These are phyloP conservation scores for Macaca mulatta DNA, from an alignment of 2,113 vertebrate species.

Conservation along the genomic window DNA sequence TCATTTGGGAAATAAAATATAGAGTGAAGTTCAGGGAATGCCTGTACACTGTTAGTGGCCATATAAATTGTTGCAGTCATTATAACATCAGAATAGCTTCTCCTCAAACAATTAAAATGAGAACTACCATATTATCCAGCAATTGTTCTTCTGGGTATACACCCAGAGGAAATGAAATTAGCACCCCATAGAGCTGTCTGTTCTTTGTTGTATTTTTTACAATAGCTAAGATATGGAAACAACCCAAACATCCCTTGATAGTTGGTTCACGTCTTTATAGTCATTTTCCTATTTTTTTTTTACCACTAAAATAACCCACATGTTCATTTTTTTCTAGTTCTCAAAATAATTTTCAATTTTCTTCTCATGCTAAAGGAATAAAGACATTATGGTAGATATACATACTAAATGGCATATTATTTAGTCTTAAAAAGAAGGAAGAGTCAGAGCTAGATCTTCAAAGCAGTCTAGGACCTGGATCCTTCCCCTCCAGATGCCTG, in stretches of 20 bases:
- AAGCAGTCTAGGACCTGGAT: rapidly evolving
- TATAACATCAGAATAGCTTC: not conserved
- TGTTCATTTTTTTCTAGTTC: too few species aligned
- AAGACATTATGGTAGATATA: not conserved
- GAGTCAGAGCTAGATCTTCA: not conserved
- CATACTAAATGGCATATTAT: not conserved
- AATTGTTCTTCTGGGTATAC: not conserved
- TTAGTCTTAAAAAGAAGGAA: not conserved
- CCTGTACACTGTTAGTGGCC: not conserved
- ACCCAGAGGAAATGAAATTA: not conserved
- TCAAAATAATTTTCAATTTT: too few species aligned
- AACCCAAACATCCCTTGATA: not conserved
- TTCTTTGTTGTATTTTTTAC: not conserved
- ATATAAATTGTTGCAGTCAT: not conserved
- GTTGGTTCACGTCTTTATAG: too few species aligned
- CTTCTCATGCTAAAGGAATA: not conserved
- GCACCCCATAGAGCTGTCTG: not conserved
- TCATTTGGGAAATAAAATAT: conserved; percentile 20
- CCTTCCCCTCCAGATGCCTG: not conserved
- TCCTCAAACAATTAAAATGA: not conserved
- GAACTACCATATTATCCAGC: not conserved
- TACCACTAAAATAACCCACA: too few species aligned
- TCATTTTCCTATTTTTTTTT: too few species aligned
- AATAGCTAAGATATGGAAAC: not conserved
- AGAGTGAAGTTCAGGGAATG: not conserved